These are phyloP conservation scores for Suricata suricatta DNA, from an alignment of 2,113 vertebrate genomes.

Conservation along the genomic window DNA sequence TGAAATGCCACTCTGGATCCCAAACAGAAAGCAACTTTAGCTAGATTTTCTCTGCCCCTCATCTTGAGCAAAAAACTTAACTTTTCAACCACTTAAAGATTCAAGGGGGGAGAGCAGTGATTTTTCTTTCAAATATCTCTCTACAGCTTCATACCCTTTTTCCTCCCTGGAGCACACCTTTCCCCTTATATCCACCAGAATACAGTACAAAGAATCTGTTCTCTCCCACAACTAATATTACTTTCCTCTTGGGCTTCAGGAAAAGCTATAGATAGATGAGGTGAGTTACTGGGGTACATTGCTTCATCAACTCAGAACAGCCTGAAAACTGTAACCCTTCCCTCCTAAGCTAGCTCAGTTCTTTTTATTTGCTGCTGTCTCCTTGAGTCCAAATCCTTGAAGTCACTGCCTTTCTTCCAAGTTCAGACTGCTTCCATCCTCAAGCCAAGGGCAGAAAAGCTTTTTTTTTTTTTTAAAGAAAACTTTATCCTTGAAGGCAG, in stretches of 20 bases:
- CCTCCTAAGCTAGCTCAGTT: not conserved
- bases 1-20: constrained; percentile 18
- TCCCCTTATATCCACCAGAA: constrained; percentile 10
- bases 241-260: not conserved
- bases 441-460: not conserved
- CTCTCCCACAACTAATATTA: not conserved
- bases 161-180: not conserved
- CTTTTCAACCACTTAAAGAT: not conserved
- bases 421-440: not conserved
- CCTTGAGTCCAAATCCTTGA: constrained; percentile 6
- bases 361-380: not conserved
- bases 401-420: not conserved
- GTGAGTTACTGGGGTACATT: not conserved
- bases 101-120: not conserved
- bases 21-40: constrained; percentile 36
- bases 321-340: not conserved
- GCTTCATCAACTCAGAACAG: not conserved
- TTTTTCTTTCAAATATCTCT: constrained; percentile 33
- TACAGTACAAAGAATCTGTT: not conserved
- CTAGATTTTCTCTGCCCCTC: constrained; percentile 40
- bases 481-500: not conserved
- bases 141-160: not conserved
- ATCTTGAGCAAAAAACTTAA: not conserved
- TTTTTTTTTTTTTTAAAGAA: not conserved
- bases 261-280: not conserved